phyloP scores from a whole-genome alignment of 2,113 vertebrate genomes.

The Ochotona princeps region DNA sequence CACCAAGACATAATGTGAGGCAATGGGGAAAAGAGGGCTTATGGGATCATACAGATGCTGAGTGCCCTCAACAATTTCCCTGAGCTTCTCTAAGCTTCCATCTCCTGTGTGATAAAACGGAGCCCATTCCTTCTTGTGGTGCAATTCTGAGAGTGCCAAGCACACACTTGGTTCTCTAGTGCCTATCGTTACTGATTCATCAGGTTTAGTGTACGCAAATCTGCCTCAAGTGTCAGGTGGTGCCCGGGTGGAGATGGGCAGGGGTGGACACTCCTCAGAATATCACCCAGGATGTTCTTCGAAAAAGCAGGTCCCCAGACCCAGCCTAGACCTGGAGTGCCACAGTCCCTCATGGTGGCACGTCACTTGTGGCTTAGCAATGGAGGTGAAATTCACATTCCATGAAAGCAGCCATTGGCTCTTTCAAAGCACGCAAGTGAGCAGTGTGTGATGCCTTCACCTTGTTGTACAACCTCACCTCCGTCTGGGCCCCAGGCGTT shows the following conservation, averaged over 20 bases:
- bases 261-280: background rate
- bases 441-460: background rate
- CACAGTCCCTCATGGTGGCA: background rate
- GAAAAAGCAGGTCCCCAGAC: background rate
- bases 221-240: background rate
- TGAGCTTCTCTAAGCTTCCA: background rate
- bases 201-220: background rate
- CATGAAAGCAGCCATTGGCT: background rate
- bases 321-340: background rate
- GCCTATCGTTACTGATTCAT: background rate
- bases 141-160: background rate
- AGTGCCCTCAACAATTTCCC: background rate
- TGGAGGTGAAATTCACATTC: background rate
- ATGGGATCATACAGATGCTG: background rate
- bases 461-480: background rate
- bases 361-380: background rate
- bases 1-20: background rate
- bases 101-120: background rate
- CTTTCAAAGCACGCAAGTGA: background rate
- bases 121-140: background rate
- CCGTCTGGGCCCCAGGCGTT: background rate
- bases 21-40: background rate
- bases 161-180: background rate
- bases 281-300: background rate
- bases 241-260: background rate